Evolutionary conservation across 2,888 invertebrate genomes (phyloP), one percentile per base, ranked within the genome.

Genomic region (Onthophagus sagittarius): DNA sequence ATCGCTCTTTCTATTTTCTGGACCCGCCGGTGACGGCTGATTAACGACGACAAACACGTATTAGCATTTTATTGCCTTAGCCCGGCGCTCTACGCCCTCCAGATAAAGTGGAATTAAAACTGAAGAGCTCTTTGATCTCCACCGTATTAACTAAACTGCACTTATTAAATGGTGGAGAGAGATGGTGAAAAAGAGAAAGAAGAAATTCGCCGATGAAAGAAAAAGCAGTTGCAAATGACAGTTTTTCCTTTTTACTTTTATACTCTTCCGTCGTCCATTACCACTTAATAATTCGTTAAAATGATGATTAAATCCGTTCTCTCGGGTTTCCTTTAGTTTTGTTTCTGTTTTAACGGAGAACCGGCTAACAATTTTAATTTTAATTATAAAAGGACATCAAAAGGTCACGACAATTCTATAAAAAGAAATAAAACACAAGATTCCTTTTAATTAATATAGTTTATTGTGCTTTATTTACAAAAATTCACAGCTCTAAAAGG

Each of bases 61-160:
- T 90, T 90, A 90, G 88, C 90, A 90, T 90, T 90, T 90, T 90
- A 90, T 90, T 90, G 89, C 85, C 84, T 85, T 83, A 84, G 86
- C 86, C 83, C 81, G 81, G 81, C 83, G 82, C 84, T 84, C 82
- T 83, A 84, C 84, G 84, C 86, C 86, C 86, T 85, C 84, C 84
- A 86, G 87, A 86, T 87, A 87, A 87, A 87, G 86, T 87, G 86
- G 87, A 87, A 88, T 87, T 87, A 87, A 87, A 87, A 87, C 85
- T 84, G 85, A 84, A 85, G 85, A 81, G 86, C 84, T 82, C 87
- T 87, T 87, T 87, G 87, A 87, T 87, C 85, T 84, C 83, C 79
- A 82, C 83, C 81, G 82, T 84, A 85, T 85, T 85, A 84, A 83
- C 83, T 84, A 85, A 85, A 84, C 85, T 84, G 84, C 85, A 84